phyloP scores from a whole-genome alignment of 2,888 invertebrate species.

The Pimpla rufipes region DNA sequence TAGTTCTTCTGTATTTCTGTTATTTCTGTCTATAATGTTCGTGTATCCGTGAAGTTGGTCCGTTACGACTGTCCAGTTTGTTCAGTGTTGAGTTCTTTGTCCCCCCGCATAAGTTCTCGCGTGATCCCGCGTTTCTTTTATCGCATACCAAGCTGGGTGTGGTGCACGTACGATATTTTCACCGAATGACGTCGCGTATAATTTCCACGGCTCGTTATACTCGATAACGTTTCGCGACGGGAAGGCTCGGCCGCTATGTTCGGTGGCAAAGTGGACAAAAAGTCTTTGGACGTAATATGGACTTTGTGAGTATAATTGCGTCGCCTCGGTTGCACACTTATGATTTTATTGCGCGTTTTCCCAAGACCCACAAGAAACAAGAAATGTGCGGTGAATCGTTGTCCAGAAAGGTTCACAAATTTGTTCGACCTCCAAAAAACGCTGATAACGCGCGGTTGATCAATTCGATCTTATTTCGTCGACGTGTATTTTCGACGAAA shows the following conservation, averaged over 20 bases:
- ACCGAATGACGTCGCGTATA: slow-evolving; percentile 14
- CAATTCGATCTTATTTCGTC: not conserved
- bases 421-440: not conserved
- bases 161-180: not conserved
- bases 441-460: no score
- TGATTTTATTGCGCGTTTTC: not conserved
- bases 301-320: slow-evolving; percentile 40
- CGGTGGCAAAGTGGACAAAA: slow-evolving; percentile 6
- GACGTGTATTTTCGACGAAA: slow-evolving; percentile 15
- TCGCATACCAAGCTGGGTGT: not conserved
- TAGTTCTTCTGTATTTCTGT: slow-evolving; percentile 36
- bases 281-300: slow-evolving; percentile 1
- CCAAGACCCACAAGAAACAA: not conserved
- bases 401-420: not conserved
- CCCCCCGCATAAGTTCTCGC: not conserved
- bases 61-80: not conserved
- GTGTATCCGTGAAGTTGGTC: not conserved
- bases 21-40: slow-evolving; percentile 12
- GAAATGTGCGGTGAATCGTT: no score
- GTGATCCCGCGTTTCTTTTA: not conserved
- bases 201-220: slow-evolving; percentile 20
- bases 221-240: slow-evolving; percentile 19
- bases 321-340: slow-evolving; percentile 15
- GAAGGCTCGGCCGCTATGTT: slow-evolving; percentile 26
- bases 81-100: slow-evolving; percentile 25